Conservation (phyloP, 2,113 vertebrate species). For the Corythornis madagascariensis region DNA sequence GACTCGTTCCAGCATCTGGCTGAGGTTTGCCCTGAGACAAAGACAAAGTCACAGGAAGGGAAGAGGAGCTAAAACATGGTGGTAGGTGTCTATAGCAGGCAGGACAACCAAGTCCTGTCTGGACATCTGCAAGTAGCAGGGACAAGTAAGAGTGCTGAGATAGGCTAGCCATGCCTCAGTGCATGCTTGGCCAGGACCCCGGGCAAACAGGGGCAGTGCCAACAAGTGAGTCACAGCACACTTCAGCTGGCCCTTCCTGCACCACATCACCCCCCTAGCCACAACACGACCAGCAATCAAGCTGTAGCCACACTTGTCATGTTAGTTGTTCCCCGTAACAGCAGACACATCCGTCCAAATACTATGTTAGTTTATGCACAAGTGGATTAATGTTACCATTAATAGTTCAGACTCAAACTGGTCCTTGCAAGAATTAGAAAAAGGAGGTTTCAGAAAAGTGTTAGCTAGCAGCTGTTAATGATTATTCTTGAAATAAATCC, state of each 20-base stretch:
- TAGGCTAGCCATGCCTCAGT: background rate
- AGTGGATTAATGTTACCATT: background rate
- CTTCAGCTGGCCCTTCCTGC: fast-evolving
- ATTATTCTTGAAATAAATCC: background rate
- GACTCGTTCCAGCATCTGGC: background rate
- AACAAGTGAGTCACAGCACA: fast-evolving
- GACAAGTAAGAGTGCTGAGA: background rate
- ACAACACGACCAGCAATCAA: fast-evolving
- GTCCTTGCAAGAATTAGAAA: background rate
- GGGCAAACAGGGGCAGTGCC: too few species aligned
- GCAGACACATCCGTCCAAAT: background rate
- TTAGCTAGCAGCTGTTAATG: conserved; percentile 1
- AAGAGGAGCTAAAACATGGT: background rate
- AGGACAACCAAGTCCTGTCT: background rate
- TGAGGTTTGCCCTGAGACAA: background rate
- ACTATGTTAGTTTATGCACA: background rate
- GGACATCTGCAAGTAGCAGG: too few species aligned
- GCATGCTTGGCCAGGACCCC: fast-evolving
- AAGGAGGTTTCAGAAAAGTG: background rate
- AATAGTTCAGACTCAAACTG: conserved; percentile 6
- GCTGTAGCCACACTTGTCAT: fast-evolving
- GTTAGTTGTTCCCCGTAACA: background rate
- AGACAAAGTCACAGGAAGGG: background rate
- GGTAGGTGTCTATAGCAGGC: background rate
- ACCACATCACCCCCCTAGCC: background rate